These are phyloP conservation scores for Apamea sordens DNA, from an alignment of 2,888 invertebrate genomes.

Conservation along the genomic window DNA sequence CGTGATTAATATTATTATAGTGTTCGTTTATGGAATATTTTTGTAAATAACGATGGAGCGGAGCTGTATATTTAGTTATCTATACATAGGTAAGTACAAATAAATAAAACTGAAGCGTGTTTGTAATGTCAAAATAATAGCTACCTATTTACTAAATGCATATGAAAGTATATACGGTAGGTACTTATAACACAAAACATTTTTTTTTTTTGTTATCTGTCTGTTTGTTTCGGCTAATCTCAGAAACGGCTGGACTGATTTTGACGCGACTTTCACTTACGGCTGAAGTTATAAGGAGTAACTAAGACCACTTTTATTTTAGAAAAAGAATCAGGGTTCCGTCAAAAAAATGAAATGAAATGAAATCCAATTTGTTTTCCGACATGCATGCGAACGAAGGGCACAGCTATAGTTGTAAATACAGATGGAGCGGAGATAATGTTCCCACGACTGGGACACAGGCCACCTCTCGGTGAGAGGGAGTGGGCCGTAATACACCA, in stretches of 20 bases:
- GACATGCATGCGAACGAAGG: not conserved
- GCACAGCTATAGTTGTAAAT: not conserved
- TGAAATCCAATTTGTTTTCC: no score
- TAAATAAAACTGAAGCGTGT: no score
- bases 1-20: conserved; percentile 14
- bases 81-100: no score
- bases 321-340: not conserved
- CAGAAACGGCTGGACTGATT: not conserved
- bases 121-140: not conserved
- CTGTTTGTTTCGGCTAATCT: not conserved
- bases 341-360: not conserved
- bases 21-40: conserved; percentile 2
- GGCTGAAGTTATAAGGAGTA: not conserved
- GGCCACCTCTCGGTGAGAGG: no score
- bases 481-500: no score
- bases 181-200: not conserved
- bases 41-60: not conserved
- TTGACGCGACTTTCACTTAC: not conserved
- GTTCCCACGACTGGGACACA: no score
- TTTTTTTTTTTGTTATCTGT: not conserved
- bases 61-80: not conserved
- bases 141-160: not conserved
- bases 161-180: not conserved
- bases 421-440: not conserved
- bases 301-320: not conserved